These are phyloP conservation scores for Balaenoptera acutorostrata DNA, from an alignment of 2,113 vertebrate genomes.

Conservation along the genomic window DNA sequence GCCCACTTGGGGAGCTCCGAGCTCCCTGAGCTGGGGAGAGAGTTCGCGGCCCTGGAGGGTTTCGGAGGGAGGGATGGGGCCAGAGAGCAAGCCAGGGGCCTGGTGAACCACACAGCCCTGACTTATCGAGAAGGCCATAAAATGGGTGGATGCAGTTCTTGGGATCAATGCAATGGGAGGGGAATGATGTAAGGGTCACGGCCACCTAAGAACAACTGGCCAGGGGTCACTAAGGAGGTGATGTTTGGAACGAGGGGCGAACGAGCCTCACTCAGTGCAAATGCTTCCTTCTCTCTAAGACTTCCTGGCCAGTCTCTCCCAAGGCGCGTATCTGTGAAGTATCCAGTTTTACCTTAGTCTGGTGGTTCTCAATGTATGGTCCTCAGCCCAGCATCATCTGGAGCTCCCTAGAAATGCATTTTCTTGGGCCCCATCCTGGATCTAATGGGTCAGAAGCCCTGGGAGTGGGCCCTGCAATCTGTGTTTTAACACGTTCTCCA, in stretches of 20 bases:
- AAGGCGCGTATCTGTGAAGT: accelerated
- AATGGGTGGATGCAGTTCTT: accelerated
- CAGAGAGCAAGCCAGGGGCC: neutral
- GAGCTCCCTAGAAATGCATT: neutral
- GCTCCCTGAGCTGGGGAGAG: neutral
- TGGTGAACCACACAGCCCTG: neutral
- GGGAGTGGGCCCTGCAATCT: accelerated
- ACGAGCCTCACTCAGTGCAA: neutral
- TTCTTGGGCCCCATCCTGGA: neutral
- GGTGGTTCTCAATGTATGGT: accelerated
- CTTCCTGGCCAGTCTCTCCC: accelerated
- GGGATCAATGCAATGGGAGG: accelerated
- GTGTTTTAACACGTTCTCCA: no score
- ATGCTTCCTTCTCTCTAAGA: neutral
- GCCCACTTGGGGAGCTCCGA: neutral
- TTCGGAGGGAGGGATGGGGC: neutral
- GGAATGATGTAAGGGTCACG: neutral
- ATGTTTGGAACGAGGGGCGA: accelerated
- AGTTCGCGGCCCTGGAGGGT: accelerated
- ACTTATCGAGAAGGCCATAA: neutral
- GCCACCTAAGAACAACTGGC: neutral
- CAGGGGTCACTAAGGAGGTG: neutral
- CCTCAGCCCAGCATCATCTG: neutral
- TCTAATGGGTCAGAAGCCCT: no score
- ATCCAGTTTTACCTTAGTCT: neutral